Evolutionary conservation across 2,888 invertebrate genomes (phyloP).

Genomic region (Pseudanteris insignis): DNA sequence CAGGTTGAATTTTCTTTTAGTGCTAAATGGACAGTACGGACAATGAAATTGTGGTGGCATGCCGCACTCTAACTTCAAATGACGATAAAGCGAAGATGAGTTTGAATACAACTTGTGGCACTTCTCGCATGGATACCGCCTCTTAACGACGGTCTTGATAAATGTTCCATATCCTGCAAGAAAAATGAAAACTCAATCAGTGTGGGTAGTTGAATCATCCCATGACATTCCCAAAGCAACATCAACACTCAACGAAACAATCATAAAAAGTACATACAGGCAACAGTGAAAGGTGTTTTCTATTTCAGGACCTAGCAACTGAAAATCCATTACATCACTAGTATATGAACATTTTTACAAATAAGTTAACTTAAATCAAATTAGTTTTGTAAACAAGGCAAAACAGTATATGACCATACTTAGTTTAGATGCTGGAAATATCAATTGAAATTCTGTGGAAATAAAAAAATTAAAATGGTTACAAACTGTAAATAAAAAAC

Average conservation of each 20-base stretch:
- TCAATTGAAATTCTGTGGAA: neutral
- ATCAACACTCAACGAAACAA: conserved; percentile 26
- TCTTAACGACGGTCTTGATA: conserved; percentile 28
- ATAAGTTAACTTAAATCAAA: too few species aligned
- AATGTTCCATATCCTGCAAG: conserved; percentile 36
- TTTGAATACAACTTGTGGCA: conserved; percentile 72
- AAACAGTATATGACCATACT: too few species aligned
- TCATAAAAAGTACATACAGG: conserved; percentile 13
- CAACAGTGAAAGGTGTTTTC: neutral
- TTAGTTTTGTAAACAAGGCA: too few species aligned
- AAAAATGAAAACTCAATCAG: conserved; percentile 24
- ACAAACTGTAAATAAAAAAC: too few species aligned
- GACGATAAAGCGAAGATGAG: conserved; percentile 68
- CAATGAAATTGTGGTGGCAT: conserved; percentile 63
- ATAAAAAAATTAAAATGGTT: too few species aligned
- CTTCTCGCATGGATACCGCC: conserved; percentile 64
- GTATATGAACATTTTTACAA: too few species aligned
- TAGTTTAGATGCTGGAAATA: too few species aligned
- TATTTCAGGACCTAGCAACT: conserved; percentile 2
- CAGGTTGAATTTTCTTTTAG: conserved; percentile 63
- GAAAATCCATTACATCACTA: conserved; percentile 1
- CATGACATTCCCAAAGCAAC: conserved; percentile 30
- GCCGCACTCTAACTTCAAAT: conserved; percentile 64
- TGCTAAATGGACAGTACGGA: conserved; percentile 60
- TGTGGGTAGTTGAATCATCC: neutral